phyloP scores from a whole-genome alignment of 2,113 vertebrate genomes.

The Lophura nycthemera region DNA sequence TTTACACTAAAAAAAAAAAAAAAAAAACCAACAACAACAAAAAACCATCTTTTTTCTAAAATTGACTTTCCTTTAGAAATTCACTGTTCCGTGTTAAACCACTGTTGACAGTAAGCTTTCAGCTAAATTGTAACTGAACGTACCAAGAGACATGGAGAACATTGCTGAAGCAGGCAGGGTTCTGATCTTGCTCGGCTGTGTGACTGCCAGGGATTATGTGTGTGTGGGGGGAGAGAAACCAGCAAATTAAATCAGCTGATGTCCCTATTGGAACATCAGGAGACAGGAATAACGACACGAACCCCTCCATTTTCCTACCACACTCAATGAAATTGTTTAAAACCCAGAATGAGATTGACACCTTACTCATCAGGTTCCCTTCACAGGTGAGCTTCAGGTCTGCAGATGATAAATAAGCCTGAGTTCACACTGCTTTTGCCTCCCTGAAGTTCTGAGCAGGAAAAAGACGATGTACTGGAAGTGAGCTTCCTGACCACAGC shows the following conservation, averaged over 20 bases:
- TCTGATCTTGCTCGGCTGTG: not conserved
- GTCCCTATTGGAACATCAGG: not conserved
- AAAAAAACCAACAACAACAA: not conserved
- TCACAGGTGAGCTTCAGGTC: not conserved
- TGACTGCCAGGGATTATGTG: not conserved
- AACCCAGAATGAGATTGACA: not conserved
- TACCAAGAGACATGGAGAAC: not conserved
- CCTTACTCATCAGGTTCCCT: not conserved
- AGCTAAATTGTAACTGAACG: not conserved
- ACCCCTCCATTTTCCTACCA: not conserved
- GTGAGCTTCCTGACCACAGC: not conserved
- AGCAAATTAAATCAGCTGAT: not conserved
- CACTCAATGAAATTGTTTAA: not conserved
- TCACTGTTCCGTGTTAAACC: not conserved
- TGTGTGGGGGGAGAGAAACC: not conserved
- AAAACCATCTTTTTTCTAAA: not conserved
- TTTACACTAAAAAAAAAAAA: not conserved
- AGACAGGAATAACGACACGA: not conserved
- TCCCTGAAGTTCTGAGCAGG: not conserved
- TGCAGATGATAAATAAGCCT: not conserved
- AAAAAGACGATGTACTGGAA: not conserved
- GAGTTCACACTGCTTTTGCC: not conserved
- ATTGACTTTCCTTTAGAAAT: conserved; percentile 1
- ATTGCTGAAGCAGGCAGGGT: not conserved
- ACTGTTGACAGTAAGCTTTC: not conserved